Evolutionary conservation across 1,140 invertebrate species (phyloP).

Genomic region (Solenopsis fugax): DNA sequence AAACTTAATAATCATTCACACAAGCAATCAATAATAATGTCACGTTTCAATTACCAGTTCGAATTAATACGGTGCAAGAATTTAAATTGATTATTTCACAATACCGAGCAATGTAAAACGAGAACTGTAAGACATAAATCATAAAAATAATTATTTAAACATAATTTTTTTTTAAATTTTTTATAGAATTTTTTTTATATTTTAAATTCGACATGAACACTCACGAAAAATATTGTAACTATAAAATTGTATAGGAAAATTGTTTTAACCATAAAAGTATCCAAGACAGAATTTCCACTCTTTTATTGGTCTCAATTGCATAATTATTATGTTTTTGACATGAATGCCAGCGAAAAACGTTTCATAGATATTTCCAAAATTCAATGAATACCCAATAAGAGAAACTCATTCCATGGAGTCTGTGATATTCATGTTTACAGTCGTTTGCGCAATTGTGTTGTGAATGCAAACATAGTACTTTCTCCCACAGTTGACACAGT

Average conservation of each 20-base stretch:
- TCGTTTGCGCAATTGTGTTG: conserved; percentile 34
- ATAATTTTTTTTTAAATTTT: not conserved
- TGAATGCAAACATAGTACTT: conserved; percentile 31
- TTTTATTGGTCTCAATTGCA: not conserved
- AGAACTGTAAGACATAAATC: conserved; percentile 1
- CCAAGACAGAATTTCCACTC: not conserved
- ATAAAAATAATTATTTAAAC: not conserved
- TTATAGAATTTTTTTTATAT: not conserved
- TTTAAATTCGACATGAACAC: not conserved
- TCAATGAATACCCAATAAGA: conserved; percentile 24
- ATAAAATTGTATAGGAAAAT: not conserved
- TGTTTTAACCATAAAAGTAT: not conserved
- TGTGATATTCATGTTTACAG: conserved; percentile 5
- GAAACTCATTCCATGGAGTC: not conserved
- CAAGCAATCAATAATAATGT: not conserved
- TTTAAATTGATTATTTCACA: not conserved
- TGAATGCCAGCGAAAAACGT: not conserved
- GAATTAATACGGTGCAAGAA: conserved; percentile 3
- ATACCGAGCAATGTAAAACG: not conserved
- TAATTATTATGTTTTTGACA: not conserved
- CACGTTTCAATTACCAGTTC: conserved; percentile 20
- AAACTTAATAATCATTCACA: conserved; percentile 3
- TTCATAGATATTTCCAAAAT: not conserved
- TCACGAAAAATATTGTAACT: not conserved
- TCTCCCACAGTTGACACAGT: conserved; percentile 37